These are phyloP conservation scores for Harmothoe impar DNA, from an alignment of 2,888 invertebrate species.

Conservation along the genomic window DNA sequence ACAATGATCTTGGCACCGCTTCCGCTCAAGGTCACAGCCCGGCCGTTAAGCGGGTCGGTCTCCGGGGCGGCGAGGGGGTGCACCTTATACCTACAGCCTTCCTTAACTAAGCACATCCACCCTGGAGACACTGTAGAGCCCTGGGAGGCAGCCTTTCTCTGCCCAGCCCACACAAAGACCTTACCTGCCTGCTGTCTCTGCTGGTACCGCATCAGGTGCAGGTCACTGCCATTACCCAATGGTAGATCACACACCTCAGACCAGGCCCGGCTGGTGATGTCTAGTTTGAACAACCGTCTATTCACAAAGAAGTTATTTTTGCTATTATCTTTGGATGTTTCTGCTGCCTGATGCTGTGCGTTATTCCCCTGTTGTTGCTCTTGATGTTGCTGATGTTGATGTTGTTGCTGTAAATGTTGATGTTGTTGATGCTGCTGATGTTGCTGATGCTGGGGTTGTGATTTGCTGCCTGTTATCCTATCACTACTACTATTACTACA, in stretches of 20 bases:
- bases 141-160: slow-evolving; percentile 39
- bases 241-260: slow-evolving; percentile 51
- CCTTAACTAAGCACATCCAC: slow-evolving; percentile 52
- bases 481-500: not conserved
- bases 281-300: slow-evolving; percentile 33
- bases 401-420: not conserved
- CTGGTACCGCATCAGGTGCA: slow-evolving; percentile 48
- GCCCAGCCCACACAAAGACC: slow-evolving; percentile 53
- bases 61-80: slow-evolving; percentile 32
- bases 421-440: not conserved
- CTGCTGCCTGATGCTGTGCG: not conserved
- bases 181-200: slow-evolving; percentile 46
- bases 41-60: slow-evolving; percentile 44
- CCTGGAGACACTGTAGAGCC: slow-evolving; percentile 51
- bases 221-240: slow-evolving; percentile 43
- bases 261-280: slow-evolving; percentile 27
- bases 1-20: slow-evolving; percentile 15
- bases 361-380: not conserved
- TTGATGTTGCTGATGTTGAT: not conserved
- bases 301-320: slow-evolving; percentile 43
- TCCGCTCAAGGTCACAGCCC: slow-evolving; percentile 41
- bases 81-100: not conserved
- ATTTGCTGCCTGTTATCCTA: not conserved
- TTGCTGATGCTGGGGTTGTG: not conserved
- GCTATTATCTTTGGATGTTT: not conserved